Percentiles rank a stretch among this genome's conserved stretches.
Conservation (phyloP, 2,113 vertebrate species). For the Neogobius melanostomus region DNA sequence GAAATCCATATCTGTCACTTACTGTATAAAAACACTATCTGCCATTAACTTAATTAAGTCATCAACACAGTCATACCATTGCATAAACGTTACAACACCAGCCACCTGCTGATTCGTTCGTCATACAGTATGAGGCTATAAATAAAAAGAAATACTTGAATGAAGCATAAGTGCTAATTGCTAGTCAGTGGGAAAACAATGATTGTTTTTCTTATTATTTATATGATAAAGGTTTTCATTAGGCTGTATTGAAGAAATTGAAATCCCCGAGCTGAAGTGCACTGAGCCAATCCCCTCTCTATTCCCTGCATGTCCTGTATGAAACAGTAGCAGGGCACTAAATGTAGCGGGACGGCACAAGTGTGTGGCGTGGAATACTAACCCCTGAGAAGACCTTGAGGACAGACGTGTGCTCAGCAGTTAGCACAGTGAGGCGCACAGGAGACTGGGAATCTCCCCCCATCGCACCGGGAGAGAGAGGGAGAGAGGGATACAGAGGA, state of each 20-base stretch:
- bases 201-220: too few species aligned
- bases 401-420: constrained; percentile 38
- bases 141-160: too few species aligned
- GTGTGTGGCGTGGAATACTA: constrained; percentile 24
- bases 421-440: constrained; percentile 7
- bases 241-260: background rate
- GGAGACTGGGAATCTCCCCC: constrained; percentile 67
- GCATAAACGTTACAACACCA: too few species aligned
- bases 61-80: too few species aligned
- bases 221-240: background rate
- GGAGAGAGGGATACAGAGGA: constrained; percentile 41
- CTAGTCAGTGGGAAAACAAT: too few species aligned
- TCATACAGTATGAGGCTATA: too few species aligned
- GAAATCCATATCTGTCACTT: too few species aligned
- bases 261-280: background rate
- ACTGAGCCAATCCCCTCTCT: background rate
- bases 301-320: constrained; percentile 9
- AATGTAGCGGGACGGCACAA: constrained; percentile 18
- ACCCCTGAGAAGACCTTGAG: constrained; percentile 41
- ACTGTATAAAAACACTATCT: background rate
- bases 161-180: too few species aligned
- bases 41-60: background rate
- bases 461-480: constrained; percentile 28
- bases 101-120: too few species aligned
- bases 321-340: constrained; percentile 15